These are phyloP conservation scores for Pelodytes ibericus DNA, from an alignment of 2,797 vertebrate genomes.

Conservation along the genomic window DNA sequence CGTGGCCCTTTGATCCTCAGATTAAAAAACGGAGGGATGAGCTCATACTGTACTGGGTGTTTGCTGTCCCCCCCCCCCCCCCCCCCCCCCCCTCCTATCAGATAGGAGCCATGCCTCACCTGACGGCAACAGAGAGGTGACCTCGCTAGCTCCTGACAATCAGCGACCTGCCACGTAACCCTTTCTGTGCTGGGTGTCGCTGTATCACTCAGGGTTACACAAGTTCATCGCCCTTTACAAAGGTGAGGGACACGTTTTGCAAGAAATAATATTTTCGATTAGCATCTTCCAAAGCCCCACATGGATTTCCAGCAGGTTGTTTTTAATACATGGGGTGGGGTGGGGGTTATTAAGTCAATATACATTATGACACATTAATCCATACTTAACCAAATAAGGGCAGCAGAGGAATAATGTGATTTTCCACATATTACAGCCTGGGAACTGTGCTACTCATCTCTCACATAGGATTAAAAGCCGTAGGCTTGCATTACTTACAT, in stretches of 20 bases:
- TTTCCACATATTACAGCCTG: no score
- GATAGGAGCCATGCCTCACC: not conserved
- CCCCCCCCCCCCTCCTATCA: no score
- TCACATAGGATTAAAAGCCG: no score
- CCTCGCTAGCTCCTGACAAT: not conserved
- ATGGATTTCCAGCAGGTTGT: not conserved
- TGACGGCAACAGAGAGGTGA: not conserved
- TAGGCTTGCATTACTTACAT: no score
- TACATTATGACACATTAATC: no score
- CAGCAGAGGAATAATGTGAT: no score
- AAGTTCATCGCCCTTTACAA: not conserved
- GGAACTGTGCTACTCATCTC: no score
- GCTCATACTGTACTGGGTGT: constrained; percentile 12
- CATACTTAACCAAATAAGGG: no score
- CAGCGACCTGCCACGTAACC: not conserved
- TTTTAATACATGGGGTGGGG: not conserved
- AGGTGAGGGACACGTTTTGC: no score
- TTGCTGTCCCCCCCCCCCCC: no score
- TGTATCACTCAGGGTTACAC: not conserved
- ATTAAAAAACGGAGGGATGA: constrained; percentile 32
- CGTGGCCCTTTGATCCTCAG: constrained; percentile 30
- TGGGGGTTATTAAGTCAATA: not conserved
- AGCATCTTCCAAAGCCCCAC: no score
- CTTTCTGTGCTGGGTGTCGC: not conserved
- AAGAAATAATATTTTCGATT: not conserved